Base-by-base conservation (phyloP, 2,888 invertebrate genomes). In the Anthoptus insignis region DNA sequence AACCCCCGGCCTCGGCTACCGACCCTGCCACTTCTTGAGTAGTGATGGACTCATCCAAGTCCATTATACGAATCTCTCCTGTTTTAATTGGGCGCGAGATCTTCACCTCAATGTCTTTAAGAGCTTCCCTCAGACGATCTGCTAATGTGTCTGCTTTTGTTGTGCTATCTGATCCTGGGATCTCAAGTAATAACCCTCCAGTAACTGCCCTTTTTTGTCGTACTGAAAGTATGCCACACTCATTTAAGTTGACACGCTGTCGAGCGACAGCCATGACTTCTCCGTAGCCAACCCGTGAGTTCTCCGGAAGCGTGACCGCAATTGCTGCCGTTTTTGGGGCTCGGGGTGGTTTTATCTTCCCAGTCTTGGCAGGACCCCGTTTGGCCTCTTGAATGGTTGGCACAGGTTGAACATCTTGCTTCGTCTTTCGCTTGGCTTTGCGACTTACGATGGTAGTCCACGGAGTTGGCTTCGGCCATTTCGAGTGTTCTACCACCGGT, bases 31-130 rank as follows among this genome's bases (percentile, higher is more conserved):
- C 53, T 14, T 66, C 64, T 7, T 47, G 47, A 3, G 29, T 19
- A 0, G 58, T 66, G 0, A 54, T 42, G 7, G 64, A 47, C 9
- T 68, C 68, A n/a, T 65, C 65, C 8, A 68, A 50, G 21, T 57
- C 64, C 27, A 24, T 49, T 8, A 69, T 21, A 14, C 61, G 29
- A 8, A 66, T 16, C 29, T 66, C 66, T 0, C 58, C 66, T 37
- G 27, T 64, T 58, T 68, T 66, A 0, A 45, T 24, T 11, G 66
- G 64, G 9, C 61, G 53, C 19, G 45, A 37, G 8, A 66, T 60
- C 16, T 32, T 34, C 9, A 66, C 64, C 0, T 45, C 24, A 1
- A 61, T 13, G 9, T 56, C 50, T 7, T 22, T 21, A 14, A 65
- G 59, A 3, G 24, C 64, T 9, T 34, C 50, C 9, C 59, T 37